These are phyloP conservation scores for Rhagonycha lutea DNA, from an alignment of 2,888 invertebrate species.

Conservation along the genomic window DNA sequence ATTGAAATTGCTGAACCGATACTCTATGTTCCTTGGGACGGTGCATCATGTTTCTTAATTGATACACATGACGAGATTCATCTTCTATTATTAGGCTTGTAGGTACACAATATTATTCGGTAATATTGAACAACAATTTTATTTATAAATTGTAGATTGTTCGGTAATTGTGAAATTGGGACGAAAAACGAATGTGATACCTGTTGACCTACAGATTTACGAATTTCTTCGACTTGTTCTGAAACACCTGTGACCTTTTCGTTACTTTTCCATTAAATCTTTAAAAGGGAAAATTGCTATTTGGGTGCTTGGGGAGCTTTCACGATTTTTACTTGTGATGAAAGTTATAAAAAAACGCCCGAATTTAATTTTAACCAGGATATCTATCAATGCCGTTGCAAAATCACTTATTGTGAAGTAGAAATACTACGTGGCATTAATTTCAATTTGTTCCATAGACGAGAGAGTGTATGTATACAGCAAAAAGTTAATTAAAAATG, in stretches of 20 bases:
- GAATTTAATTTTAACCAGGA: not conserved
- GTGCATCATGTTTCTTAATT: too few species aligned
- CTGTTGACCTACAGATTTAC: not conserved
- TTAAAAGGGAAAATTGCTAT: not conserved
- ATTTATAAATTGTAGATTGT: too few species aligned
- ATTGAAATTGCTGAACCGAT: too few species aligned
- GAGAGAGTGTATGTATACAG: not conserved
- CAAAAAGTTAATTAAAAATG: not conserved
- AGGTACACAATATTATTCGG: too few species aligned
- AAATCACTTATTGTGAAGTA: not conserved
- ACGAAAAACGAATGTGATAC: too few species aligned
- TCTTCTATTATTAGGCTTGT: too few species aligned
- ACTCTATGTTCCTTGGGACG: too few species aligned
- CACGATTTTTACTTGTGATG: not conserved
- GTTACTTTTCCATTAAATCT: not conserved
- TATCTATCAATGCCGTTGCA: not conserved
- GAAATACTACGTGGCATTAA: not conserved
- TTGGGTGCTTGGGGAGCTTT: not conserved
- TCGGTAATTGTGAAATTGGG: too few species aligned
- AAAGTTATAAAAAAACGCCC: not conserved
- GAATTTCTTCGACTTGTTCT: not conserved
- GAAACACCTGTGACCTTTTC: not conserved
- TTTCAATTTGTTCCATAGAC: not conserved
- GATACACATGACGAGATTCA: too few species aligned
- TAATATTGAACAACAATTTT: too few species aligned